Percentiles rank a stretch among this genome's conserved stretches.
Conservation (phyloP, 2,797 vertebrate species). For the Meriones psammophilus region DNA sequence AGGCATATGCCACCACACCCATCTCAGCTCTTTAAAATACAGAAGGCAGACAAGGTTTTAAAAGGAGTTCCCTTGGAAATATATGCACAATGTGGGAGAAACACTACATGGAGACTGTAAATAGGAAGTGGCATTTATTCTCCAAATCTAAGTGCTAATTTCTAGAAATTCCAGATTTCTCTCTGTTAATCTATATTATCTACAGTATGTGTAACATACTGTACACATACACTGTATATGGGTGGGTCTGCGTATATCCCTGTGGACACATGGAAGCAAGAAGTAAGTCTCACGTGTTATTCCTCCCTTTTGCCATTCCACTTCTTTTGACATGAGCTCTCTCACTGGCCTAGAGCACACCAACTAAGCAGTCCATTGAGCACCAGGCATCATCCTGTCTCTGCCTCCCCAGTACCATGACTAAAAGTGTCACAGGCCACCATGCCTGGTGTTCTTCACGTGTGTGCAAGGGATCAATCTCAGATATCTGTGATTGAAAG, state of each 20-base stretch:
- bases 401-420: not conserved
- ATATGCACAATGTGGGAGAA: not conserved
- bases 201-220: not conserved
- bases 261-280: not conserved
- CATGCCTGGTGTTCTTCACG: not conserved
- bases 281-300: not conserved
- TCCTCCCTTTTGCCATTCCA: not conserved
- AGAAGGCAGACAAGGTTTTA: not conserved
- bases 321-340: not conserved
- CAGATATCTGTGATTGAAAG: not conserved
- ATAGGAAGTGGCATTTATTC: not conserved
- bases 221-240: too few species aligned
- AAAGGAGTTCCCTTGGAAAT: constrained; percentile 9
- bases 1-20: too few species aligned
- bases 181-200: not conserved
- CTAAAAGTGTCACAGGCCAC: not conserved
- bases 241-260: not conserved
- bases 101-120: constrained; percentile 55
- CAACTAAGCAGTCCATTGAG: not conserved
- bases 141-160: constrained; percentile 45
- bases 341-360: not conserved
- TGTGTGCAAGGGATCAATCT: not conserved
- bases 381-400: not conserved
- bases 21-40: constrained; percentile 3
- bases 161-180: not conserved